Conservation (phyloP, 2,113 vertebrate species). For the Phocoena phocoena region DNA sequence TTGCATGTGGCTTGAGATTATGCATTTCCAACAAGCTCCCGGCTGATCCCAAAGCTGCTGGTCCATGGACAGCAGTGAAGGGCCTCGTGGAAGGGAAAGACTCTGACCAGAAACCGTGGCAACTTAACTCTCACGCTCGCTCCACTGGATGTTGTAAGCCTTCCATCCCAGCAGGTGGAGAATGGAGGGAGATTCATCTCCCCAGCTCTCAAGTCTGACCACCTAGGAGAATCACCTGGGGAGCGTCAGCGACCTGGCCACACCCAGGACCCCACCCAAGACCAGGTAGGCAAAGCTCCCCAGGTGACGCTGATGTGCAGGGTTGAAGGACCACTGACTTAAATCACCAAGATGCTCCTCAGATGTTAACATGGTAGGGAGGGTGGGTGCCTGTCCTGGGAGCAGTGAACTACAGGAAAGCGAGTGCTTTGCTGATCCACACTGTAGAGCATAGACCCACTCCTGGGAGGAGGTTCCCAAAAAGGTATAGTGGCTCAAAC, state of each 20-base stretch:
- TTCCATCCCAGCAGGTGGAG: background rate
- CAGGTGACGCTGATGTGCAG: background rate
- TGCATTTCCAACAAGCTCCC: background rate
- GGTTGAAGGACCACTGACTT: background rate
- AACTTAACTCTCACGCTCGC: background rate
- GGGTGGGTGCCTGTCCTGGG: accelerated
- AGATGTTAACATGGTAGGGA: background rate
- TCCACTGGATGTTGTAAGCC: background rate
- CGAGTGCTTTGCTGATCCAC: too few species aligned
- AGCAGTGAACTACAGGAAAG: too few species aligned
- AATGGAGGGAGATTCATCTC: background rate
- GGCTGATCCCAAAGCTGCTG: background rate
- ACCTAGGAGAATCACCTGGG: background rate
- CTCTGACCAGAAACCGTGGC: background rate
- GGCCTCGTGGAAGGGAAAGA: background rate
- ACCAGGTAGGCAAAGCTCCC: background rate
- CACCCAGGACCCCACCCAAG: background rate
- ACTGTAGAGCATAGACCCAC: too few species aligned
- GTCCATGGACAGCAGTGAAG: too few species aligned
- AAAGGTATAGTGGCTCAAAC: background rate
- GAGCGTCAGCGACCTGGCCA: background rate
- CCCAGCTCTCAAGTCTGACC: background rate
- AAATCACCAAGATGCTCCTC: background rate
- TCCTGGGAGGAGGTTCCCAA: background rate
- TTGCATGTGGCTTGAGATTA: background rate